phyloP scores from a whole-genome alignment of 2,797 vertebrate genomes.

The Pipistrellus nathusii region DNA sequence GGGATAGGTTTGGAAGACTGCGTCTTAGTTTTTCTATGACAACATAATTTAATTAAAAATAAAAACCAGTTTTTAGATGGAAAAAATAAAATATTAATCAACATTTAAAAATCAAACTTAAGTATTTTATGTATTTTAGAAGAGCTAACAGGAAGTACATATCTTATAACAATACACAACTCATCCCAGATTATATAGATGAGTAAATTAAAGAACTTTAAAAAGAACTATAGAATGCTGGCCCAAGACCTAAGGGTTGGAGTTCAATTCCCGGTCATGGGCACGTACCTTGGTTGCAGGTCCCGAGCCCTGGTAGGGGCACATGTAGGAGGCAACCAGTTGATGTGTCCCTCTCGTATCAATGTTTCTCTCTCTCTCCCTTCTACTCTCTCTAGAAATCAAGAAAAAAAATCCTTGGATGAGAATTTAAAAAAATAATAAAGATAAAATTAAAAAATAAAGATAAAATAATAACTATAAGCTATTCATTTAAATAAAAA shows the following conservation, averaged over 20 bases:
- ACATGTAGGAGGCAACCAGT: too few relatives aligned
- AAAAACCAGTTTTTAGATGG: constrained; percentile 55
- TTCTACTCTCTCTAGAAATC: too few relatives aligned
- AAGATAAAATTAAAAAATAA: too few relatives aligned
- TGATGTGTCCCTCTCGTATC: too few relatives aligned
- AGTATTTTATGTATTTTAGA: constrained; percentile 9
- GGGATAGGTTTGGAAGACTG: constrained; percentile 98
- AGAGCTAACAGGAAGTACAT: constrained; percentile 4
- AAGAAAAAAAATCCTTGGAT: too few relatives aligned
- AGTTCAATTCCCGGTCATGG: too few relatives aligned
- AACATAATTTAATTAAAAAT: constrained; percentile 75
- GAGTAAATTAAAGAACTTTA: constrained; percentile 17
- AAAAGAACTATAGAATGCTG: neutral
- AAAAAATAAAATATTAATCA: constrained; percentile 55
- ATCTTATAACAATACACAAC: neutral
- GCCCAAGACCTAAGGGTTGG: too few relatives aligned
- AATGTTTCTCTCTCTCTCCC: too few relatives aligned
- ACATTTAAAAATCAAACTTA: constrained; percentile 56
- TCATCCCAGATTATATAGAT: neutral
- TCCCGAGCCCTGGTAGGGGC: too few relatives aligned
- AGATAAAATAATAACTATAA: constrained; percentile 1
- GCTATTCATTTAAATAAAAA: constrained; percentile 49
- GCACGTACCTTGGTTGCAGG: too few relatives aligned
- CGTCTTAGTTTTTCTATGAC: constrained; percentile 96
- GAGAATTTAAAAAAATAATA: too few relatives aligned